phyloP scores from a whole-genome alignment of 2,888 invertebrate species.

The Pseudococcus longispinus region DNA sequence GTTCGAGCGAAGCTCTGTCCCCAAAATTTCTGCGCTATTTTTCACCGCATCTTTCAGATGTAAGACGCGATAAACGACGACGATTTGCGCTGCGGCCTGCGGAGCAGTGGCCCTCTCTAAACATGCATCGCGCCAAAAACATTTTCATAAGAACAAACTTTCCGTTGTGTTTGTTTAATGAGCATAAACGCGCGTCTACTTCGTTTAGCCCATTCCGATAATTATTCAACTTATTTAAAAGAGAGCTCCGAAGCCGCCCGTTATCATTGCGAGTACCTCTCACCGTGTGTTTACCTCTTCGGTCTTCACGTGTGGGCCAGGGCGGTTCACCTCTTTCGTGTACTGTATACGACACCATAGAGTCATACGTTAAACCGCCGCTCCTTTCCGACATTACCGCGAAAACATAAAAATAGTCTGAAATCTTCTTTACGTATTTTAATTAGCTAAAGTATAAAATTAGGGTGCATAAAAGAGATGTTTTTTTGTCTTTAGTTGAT shows the following conservation, averaged over 20 bases:
- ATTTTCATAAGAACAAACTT: slow-evolving; percentile 37
- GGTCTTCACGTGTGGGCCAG: neutral
- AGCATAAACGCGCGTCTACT: slow-evolving; percentile 51
- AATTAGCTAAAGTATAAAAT: slow-evolving; percentile 5
- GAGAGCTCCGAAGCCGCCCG: slow-evolving; percentile 12
- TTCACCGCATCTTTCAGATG: slow-evolving; percentile 10
- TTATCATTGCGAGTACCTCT: slow-evolving; percentile 8
- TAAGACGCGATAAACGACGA: neutral
- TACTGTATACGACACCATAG: too few species aligned
- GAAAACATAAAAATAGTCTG: slow-evolving; percentile 22
- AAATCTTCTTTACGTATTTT: neutral
- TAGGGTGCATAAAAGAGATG: neutral
- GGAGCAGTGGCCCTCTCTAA: neutral
- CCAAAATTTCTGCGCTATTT: neutral
- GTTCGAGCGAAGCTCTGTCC: neutral
- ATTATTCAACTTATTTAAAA: slow-evolving; percentile 38
- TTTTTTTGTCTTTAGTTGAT: neutral
- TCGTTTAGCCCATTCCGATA: slow-evolving; percentile 36
- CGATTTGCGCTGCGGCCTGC: neutral
- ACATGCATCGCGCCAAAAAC: slow-evolving; percentile 47
- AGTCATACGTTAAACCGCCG: neutral
- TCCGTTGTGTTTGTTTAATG: slow-evolving; percentile 55
- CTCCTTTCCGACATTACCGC: neutral
- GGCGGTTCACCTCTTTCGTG: neutral
- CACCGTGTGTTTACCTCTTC: neutral